Conservation (phyloP, 2,113 vertebrate genomes). For the Axis porcinus region DNA sequence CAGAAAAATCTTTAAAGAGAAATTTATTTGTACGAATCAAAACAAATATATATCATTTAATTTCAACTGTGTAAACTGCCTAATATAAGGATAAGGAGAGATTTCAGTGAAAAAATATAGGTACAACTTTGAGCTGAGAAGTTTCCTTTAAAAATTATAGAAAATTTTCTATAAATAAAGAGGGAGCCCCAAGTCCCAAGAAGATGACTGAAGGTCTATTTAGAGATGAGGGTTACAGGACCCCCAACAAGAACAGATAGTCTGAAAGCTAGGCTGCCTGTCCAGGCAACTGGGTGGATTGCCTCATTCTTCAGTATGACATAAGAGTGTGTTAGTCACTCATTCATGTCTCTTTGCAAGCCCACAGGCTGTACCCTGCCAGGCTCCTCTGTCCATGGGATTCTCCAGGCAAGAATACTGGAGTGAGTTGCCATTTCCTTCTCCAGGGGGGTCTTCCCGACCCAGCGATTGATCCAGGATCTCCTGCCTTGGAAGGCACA, state of each 20-base stretch:
- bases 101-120: not conserved
- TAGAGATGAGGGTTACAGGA: not conserved
- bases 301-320: not conserved
- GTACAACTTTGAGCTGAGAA: not conserved
- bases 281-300: not conserved
- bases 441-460: rapidly evolving
- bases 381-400: not conserved
- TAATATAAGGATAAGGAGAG: not conserved
- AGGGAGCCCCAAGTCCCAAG: not conserved
- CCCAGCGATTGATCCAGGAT: not conserved
- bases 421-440: not conserved
- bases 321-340: not conserved
- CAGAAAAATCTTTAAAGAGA: not conserved
- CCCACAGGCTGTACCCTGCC: not conserved
- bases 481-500: not conserved
- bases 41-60: not conserved
- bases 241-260: no score
- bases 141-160: not conserved
- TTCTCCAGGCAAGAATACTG: not conserved
- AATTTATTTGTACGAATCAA: not conserved
- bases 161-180: not conserved
- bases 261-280: not conserved
- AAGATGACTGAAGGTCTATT: not conserved
- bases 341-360: not conserved
- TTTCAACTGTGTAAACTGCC: not conserved